Percentiles rank a stretch among this genome's conserved stretches.
Conservation (phyloP, 2,888 invertebrate species). For the Netelia fuscicornis region DNA sequence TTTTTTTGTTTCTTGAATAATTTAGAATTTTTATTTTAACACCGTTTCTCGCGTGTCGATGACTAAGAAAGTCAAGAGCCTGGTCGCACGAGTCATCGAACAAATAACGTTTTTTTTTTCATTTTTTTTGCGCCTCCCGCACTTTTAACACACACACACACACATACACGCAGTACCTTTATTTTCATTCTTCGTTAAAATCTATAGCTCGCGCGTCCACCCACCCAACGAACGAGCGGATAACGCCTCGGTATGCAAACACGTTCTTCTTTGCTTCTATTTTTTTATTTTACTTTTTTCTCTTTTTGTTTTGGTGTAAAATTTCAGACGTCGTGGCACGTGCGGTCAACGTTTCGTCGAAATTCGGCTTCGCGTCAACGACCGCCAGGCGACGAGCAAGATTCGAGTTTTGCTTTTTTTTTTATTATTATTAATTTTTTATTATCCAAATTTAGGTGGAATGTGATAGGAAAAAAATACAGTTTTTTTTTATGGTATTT, state of each 20-base stretch:
- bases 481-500: no score
- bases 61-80: neutral
- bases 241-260: constrained; percentile 13
- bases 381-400: neutral
- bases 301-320: neutral
- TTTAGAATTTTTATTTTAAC: neutral
- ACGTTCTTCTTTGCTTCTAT: neutral
- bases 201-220: neutral
- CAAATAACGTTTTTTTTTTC: constrained; percentile 7
- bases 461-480: no score
- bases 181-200: neutral
- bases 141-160: neutral
- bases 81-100: constrained; percentile 14
- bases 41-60: neutral
- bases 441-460: neutral
- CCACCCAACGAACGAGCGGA: neutral
- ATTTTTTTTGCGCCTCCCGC: neutral
- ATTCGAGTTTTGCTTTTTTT: neutral
- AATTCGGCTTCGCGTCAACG: constrained; percentile 1
- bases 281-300: no score
- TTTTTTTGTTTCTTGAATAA: neutral
- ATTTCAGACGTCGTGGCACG: constrained; percentile 5
- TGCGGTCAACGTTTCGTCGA: constrained; percentile 28
- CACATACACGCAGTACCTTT: neutral
- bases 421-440: neutral